A percentile compares a stretch with the other conserved stretches of the same genome.
Conservation (phyloP, 2,888 invertebrate species). For the Drosophila quinaria region DNA sequence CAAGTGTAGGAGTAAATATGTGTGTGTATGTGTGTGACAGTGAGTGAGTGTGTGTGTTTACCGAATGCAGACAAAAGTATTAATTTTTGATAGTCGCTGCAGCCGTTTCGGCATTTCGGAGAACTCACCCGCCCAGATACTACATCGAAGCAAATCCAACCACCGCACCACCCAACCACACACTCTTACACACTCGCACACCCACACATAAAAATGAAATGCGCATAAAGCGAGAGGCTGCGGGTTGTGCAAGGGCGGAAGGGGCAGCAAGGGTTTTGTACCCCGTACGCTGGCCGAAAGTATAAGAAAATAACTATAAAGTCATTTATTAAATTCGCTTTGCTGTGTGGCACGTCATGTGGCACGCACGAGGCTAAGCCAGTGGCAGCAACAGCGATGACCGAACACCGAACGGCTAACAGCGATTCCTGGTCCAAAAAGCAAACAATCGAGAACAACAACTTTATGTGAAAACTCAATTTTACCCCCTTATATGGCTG, state of each 20-base stretch:
- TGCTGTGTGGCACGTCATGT: conserved; percentile 52
- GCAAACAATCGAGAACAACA: conserved; percentile 64
- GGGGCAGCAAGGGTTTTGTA: conserved; percentile 61
- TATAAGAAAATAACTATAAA: conserved; percentile 75
- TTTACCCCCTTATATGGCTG: conserved; percentile 79
- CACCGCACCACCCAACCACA: conserved; percentile 18
- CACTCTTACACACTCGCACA: conserved; percentile 26
- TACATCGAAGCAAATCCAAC: conserved; percentile 25
- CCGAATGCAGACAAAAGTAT: conserved; percentile 74
- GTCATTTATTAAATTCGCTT: conserved; percentile 80
- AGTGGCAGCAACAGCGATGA: conserved; percentile 4
- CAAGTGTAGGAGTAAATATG: background rate
- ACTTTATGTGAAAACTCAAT: conserved; percentile 76
- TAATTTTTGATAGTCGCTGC: conserved; percentile 78
- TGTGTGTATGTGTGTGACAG: background rate
- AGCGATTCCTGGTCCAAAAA: conserved; percentile 32
- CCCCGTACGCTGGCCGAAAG: conserved; percentile 15
- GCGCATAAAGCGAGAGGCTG: conserved; percentile 51
- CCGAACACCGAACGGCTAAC: background rate
- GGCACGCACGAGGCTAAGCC: conserved; percentile 51
- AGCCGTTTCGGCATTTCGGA: conserved; percentile 63
- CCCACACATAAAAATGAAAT: conserved; percentile 52
- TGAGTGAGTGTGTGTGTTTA: conserved; percentile 3
- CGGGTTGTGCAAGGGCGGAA: conserved; percentile 14
- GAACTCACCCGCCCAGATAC: conserved; percentile 24